Conservation (phyloP, 2,113 vertebrate genomes). For the Clupea harengus region DNA sequence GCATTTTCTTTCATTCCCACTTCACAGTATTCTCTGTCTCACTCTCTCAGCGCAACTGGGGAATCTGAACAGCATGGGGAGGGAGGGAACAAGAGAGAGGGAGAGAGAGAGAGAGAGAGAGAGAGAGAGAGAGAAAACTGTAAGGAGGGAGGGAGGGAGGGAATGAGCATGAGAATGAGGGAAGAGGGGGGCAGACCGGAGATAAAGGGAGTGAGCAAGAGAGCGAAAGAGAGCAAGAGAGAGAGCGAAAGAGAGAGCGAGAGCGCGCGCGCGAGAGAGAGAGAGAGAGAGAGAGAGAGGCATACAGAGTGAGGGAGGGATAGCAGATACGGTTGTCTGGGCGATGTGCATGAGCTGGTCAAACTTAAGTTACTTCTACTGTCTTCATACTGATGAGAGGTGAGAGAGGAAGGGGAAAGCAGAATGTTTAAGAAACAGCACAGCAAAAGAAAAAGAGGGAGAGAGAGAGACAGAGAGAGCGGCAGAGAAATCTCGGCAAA, state of each 20-base stretch:
- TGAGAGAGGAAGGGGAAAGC: neutral
- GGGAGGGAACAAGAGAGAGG: slow-evolving; percentile 36
- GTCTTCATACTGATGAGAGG: slow-evolving; percentile 32
- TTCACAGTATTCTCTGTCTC: slow-evolving; percentile 39
- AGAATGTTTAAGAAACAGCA: slow-evolving; percentile 2
- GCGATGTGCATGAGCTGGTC: slow-evolving; percentile 51
- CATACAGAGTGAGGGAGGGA: slow-evolving; percentile 41
- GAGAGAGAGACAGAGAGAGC: slow-evolving; percentile 41
- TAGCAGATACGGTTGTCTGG: slow-evolving; percentile 44
- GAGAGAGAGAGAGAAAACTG: slow-evolving; percentile 16
- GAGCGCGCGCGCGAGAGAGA: neutral
- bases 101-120: neutral
- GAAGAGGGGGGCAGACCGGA: slow-evolving; percentile 7
- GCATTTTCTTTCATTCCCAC: slow-evolving; percentile 41
- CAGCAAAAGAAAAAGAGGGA: slow-evolving; percentile 30
- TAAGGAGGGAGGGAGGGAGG: slow-evolving; percentile 30
- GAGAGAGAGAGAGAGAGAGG: slow-evolving; percentile 25
- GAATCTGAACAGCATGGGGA: slow-evolving; percentile 43
- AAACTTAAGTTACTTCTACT: slow-evolving; percentile 52
- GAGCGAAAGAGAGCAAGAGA: slow-evolving; percentile 32
- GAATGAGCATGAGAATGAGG: slow-evolving; percentile 18
- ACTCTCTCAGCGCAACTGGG: slow-evolving; percentile 28
- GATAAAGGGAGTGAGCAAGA: neutral
- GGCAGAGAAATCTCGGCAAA: slow-evolving; percentile 45
- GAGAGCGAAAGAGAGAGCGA: slow-evolving; percentile 28